These are phyloP conservation scores for Drosophila subpulchrella DNA, from an alignment of 1,140 invertebrate species.

Conservation along the genomic window DNA sequence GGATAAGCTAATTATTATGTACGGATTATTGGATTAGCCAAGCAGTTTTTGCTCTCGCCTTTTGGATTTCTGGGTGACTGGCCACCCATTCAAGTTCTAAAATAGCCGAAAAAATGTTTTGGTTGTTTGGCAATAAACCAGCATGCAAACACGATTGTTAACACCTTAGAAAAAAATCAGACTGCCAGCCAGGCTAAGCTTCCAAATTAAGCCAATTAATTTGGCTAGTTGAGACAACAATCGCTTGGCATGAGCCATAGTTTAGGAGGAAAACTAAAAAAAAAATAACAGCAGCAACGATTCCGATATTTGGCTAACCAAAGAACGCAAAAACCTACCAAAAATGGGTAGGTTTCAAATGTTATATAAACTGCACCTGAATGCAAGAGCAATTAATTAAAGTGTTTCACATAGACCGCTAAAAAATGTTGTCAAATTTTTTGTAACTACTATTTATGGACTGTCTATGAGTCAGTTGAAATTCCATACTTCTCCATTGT, in stretches of 20 bases:
- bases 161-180: slow-evolving; percentile 51
- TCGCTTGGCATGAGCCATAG: slow-evolving; percentile 65
- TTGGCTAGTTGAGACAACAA: slow-evolving; percentile 49
- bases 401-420: slow-evolving; percentile 33
- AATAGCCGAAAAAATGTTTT: slow-evolving; percentile 15
- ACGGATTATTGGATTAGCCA: slow-evolving; percentile 17
- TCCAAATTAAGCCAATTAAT: slow-evolving; percentile 66
- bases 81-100: slow-evolving; percentile 36
- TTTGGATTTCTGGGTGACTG: slow-evolving; percentile 13
- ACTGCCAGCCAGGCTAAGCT: slow-evolving; percentile 1
- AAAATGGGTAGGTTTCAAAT: slow-evolving; percentile 38
- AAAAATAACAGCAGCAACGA: slow-evolving; percentile 13
- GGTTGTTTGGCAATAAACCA: slow-evolving; percentile 28
- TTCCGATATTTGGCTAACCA: slow-evolving; percentile 46
- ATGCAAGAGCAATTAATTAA: slow-evolving; percentile 65
- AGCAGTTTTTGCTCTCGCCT: neutral
- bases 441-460: slow-evolving; percentile 47
- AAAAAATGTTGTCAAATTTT: slow-evolving; percentile 53
- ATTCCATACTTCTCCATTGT: slow-evolving; percentile 31
- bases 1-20: slow-evolving; percentile 54
- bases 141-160: slow-evolving; percentile 66
- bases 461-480: slow-evolving; percentile 19
- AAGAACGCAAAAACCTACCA: slow-evolving; percentile 39
- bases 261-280: too few relatives aligned
- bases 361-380: slow-evolving; percentile 10